These are phyloP conservation scores for Thereva unica DNA, from an alignment of 2,888 invertebrate species.

Conservation along the genomic window DNA sequence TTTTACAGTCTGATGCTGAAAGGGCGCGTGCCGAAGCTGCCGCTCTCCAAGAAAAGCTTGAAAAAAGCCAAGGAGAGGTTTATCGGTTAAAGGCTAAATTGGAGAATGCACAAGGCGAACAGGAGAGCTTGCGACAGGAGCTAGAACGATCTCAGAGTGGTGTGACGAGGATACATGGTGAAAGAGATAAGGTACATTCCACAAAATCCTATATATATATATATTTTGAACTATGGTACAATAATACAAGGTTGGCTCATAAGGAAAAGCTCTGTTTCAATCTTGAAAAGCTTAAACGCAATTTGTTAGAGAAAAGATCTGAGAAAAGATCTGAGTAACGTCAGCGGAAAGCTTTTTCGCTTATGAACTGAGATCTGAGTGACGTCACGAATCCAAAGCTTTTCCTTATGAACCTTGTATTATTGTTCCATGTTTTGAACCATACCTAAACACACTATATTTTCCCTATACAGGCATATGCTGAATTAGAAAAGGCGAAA, in stretches of 20 bases:
- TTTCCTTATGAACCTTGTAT: too few species aligned
- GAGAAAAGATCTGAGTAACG: too few species aligned
- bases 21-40: conserved; percentile 81
- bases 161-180: conserved; percentile 82
- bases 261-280: too few species aligned
- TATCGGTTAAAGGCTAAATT: conserved; percentile 91
- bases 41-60: conserved; percentile 86
- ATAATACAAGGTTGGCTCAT: too few species aligned
- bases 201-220: background rate
- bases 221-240: background rate
- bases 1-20: conserved; percentile 73
- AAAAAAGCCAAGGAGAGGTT: conserved; percentile 93
- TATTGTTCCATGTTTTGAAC: too few species aligned
- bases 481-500: conserved; percentile 81
- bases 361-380: too few species aligned
- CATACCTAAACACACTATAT: too few species aligned
- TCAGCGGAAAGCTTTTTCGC: too few species aligned
- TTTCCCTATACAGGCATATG: conserved; percentile 62
- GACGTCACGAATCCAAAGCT: too few species aligned
- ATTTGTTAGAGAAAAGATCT: too few species aligned
- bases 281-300: too few species aligned
- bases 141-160: conserved; percentile 84
- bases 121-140: conserved; percentile 90
- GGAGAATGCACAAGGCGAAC: conserved; percentile 94
- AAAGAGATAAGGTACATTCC: conserved; percentile 71